phyloP scores from a whole-genome alignment of 2,888 invertebrate species.

The Leptopilina drosophilae region DNA sequence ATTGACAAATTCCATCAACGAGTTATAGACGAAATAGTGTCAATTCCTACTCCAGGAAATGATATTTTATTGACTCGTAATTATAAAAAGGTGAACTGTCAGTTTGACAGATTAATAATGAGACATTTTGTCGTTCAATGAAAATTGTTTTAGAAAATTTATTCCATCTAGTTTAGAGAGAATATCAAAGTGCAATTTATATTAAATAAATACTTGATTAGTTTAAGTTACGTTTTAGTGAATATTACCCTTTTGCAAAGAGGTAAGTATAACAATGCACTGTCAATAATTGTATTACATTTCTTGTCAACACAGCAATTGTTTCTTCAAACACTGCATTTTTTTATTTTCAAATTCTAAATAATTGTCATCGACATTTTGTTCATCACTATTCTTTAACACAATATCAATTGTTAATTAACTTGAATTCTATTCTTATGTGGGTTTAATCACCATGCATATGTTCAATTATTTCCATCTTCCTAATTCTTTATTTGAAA shows the following conservation, averaged over 20 bases:
- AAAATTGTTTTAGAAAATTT: neutral
- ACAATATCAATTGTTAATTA: neutral
- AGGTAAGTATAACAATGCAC: conserved; percentile 10
- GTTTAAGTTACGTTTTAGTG: conserved; percentile 1
- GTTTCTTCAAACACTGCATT: neutral
- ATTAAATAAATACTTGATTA: neutral
- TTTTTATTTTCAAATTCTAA: neutral
- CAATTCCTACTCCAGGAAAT: conserved; percentile 7
- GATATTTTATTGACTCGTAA: neutral
- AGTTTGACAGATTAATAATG: conserved; percentile 20
- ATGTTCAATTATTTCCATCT: conserved; percentile 1
- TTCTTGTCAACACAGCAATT: conserved; percentile 12
- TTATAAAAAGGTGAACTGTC: neutral
- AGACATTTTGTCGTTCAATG: neutral
- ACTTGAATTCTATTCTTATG: neutral
- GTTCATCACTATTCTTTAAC: neutral
- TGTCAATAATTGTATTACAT: conserved; percentile 9
- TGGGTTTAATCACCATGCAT: neutral
- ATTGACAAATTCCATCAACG: neutral
- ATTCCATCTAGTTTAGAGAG: neutral
- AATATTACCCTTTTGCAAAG: neutral
- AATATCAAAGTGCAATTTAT: neutral
- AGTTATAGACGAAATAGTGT: neutral
- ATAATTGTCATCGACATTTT: neutral
- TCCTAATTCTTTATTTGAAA: neutral